A percentile compares a stretch with the other conserved stretches of the same genome.
Conservation (phyloP, 2,888 invertebrate species). For the Drosophila demipolita region DNA sequence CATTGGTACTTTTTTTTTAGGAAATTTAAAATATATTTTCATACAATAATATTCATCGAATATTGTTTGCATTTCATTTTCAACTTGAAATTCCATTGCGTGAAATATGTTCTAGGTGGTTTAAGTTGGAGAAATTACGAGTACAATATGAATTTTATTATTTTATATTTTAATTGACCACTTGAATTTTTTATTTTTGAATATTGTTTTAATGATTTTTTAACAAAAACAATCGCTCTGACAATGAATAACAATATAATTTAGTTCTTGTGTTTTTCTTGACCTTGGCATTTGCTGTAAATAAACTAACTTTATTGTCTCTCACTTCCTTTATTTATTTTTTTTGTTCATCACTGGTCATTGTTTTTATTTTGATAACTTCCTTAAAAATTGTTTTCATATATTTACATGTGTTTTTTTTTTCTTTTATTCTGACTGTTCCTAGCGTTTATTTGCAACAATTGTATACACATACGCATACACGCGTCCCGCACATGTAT, state of each 20-base stretch:
- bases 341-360: not conserved
- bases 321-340: not conserved
- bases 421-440: constrained; percentile 10
- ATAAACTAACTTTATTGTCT: not conserved
- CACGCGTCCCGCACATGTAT: not conserved
- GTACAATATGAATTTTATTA: not conserved
- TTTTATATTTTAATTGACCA: not conserved
- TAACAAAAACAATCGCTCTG: not conserved
- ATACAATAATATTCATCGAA: not conserved
- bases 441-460: constrained; percentile 27
- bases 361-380: constrained; percentile 17
- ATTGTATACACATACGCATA: constrained; percentile 11
- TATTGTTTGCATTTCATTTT: not conserved
- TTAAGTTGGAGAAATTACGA: not conserved
- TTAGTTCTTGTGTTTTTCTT: not conserved
- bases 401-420: not conserved
- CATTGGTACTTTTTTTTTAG: not conserved
- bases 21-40: not conserved
- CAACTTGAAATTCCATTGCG: not conserved
- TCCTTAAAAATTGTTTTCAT: constrained; percentile 13
- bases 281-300: not conserved
- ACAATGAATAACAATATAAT: not conserved
- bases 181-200: not conserved
- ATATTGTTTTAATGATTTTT: not conserved
- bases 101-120: not conserved